Evolutionary conservation across 1,140 invertebrate species (phyloP), one percentile per base, ranked within the genome.

Genomic region (Antheraea mylitta): DNA sequence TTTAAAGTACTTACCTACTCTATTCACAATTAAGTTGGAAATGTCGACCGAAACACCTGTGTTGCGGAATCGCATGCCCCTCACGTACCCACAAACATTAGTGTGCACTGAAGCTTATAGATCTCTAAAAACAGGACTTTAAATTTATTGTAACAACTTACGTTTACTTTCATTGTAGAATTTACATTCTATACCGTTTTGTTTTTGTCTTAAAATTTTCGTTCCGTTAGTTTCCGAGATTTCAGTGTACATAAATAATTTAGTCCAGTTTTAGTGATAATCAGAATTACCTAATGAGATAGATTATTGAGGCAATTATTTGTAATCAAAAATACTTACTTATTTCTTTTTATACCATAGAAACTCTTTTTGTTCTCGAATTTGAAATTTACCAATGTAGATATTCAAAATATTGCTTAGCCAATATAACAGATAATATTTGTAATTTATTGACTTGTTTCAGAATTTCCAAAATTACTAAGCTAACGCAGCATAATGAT

Each of bases 1-100:
- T 63, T 37, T 30, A 63, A 63, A 11, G 61, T 63, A 63, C 11
- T 5, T 63, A 63, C 11, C 9, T 36, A 63, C 37, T 37, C 37
- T 18, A 18, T 63, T 63, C 61, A 63, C 61, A 63, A 63, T 63
- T 63, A 63, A 63, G 30, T 63, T 63, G 18, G 61, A 63, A 63
- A 63, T 63, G 61, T 63, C 61, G 61, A 18, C 30, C 18, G 61
- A n/a, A n/a, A n/a, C 16, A 53, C 45, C 45, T 16, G 16, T n/a
- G 16, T 53, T 53, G 45, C 45, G 45, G 45, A 0, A 53, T 53
- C 45, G 61, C 61, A 37, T 63, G 61, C 61, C 3, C 18, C 61
- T n/a, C 61, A 63, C 30, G 30, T 63, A 63, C 61, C 30, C 13
- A 6, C 45, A 13, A 53, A 13, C 45, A 53, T 53, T 13, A 13